phyloP scores from a whole-genome alignment of 2,888 invertebrate genomes.

The Schizotus pectinicornis region DNA sequence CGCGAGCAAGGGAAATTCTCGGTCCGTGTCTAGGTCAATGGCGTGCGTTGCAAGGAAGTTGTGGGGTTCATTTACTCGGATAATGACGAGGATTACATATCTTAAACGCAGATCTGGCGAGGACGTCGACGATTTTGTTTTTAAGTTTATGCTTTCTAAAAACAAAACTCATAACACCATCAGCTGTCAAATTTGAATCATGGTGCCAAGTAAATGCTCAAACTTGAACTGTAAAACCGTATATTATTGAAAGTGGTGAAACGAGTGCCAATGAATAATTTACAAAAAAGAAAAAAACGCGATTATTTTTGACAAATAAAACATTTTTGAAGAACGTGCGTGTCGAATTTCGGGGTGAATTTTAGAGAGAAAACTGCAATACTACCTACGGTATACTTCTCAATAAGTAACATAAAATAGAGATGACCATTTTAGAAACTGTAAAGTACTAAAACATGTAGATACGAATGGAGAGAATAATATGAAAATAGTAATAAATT shows the following conservation, averaged over 20 bases:
- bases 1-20: too few species aligned
- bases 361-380: constrained; percentile 12
- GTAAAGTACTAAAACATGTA: constrained; percentile 39
- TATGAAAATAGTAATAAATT: constrained; percentile 24
- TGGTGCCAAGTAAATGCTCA: constrained; percentile 25
- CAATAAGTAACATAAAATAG: constrained; percentile 22
- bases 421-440: constrained; percentile 43
- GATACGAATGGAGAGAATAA: constrained; percentile 28
- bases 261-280: constrained; percentile 17
- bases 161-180: neutral
- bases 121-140: neutral
- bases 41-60: neutral
- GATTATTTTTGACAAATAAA: constrained; percentile 14
- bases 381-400: constrained; percentile 15
- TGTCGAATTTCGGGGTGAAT: neutral
- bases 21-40: too few species aligned
- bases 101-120: neutral
- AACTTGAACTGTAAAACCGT: constrained; percentile 1
- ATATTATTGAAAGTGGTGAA: constrained; percentile 5
- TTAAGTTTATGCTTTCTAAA: neutral
- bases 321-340: too few species aligned
- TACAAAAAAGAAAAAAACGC: neutral
- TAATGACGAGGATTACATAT: constrained; percentile 13
- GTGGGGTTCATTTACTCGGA: too few species aligned
- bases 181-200: neutral